phyloP scores from a whole-genome alignment of 2,113 vertebrate genomes.

The Macroglossus sobrinus region DNA sequence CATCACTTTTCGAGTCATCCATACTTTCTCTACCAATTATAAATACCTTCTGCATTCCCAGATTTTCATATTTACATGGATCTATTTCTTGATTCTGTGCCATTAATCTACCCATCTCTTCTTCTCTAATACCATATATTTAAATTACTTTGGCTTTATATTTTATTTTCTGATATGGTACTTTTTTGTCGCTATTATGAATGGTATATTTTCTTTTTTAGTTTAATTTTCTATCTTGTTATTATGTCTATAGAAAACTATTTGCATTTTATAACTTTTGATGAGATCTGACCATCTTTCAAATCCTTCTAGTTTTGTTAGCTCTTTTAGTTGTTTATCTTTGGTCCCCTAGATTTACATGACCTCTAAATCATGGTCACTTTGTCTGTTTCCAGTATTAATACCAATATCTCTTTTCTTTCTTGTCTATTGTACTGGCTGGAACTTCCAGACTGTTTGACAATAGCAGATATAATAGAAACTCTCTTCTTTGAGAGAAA shows the following conservation, averaged over 20 bases:
- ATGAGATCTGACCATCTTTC: background rate
- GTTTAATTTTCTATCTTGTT: background rate
- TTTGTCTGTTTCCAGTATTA: slow-evolving; percentile 11
- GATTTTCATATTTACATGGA: background rate
- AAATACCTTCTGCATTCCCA: background rate
- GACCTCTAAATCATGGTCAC: background rate
- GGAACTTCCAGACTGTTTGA: slow-evolving; percentile 29
- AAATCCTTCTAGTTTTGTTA: slow-evolving; percentile 9
- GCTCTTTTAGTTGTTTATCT: slow-evolving; percentile 1
- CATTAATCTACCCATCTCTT: background rate
- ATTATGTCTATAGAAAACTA: background rate
- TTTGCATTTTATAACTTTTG: slow-evolving; percentile 5
- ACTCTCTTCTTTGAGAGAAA: slow-evolving; percentile 6
- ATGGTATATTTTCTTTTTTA: background rate
- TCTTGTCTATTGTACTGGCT: background rate
- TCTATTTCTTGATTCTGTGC: background rate
- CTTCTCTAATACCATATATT: background rate
- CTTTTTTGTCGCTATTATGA: background rate
- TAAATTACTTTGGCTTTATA: background rate
- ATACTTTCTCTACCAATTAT: background rate
- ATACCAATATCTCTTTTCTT: slow-evolving; percentile 2
- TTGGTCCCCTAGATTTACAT: background rate
- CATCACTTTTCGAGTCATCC: background rate
- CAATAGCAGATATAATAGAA: background rate
- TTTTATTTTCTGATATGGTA: background rate